Evolutionary conservation across 2,888 invertebrate species (phyloP).

Genomic region (Conus canariensis): DNA sequence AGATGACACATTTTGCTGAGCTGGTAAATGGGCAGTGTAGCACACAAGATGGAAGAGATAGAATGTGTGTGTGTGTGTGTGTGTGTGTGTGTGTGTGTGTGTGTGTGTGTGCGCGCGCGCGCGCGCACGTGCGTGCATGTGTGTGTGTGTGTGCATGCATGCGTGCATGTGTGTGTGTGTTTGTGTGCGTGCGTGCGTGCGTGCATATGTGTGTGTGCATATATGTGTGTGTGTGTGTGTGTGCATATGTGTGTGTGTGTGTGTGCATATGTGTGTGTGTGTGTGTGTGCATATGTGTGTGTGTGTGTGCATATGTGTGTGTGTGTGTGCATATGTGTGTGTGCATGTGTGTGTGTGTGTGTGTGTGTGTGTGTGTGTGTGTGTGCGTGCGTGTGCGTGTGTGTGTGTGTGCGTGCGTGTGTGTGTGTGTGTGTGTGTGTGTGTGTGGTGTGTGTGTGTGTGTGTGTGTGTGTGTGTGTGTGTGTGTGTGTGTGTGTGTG

Average conservation of each 20-base stretch:
- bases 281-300: background rate
- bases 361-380: background rate
- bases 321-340: background rate
- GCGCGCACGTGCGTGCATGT: background rate
- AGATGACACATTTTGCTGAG: too few species aligned
- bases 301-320: background rate
- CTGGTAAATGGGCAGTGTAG: too few species aligned
- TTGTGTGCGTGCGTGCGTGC: too few species aligned
- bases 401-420: too few species aligned
- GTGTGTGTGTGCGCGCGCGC: background rate
- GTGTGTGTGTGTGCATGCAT: background rate
- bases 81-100: background rate
- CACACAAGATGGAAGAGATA: background rate
- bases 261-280: background rate
- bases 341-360: background rate
- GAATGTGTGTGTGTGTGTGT: background rate
- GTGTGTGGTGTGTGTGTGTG: background rate
- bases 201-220: background rate
- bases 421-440: too few species aligned
- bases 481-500: slow-evolving; percentile 3
- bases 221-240: background rate
- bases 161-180: too few species aligned
- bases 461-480: slow-evolving; percentile 12
- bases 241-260: background rate
- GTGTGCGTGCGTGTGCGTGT: too few species aligned